Percentiles rank a stretch among this genome's conserved stretches.
phyloP scores from a whole-genome alignment of 2,113 vertebrate species.

The Gallinago undulata region DNA sequence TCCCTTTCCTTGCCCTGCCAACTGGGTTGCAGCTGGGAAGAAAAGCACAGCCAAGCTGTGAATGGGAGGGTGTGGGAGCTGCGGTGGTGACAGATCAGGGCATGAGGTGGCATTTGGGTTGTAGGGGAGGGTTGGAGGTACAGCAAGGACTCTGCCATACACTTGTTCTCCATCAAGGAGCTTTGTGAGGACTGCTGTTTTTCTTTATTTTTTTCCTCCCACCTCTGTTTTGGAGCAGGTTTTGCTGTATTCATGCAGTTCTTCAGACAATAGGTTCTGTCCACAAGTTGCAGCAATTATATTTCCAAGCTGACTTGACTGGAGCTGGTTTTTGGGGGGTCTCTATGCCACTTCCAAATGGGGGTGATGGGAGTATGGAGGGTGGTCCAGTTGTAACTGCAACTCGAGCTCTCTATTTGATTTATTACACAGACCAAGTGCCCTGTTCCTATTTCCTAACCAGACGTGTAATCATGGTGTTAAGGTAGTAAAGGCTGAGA shows the following conservation, averaged over 20 bases:
- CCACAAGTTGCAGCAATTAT: neutral
- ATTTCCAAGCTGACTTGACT: neutral
- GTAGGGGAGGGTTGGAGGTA: neutral
- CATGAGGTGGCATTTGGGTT: neutral
- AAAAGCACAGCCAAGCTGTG: neutral
- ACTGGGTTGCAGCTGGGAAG: neutral
- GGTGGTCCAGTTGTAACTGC: neutral
- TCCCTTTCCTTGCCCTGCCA: neutral
- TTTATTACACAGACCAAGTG: neutral
- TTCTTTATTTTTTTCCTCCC: neutral
- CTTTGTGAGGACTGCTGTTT: neutral
- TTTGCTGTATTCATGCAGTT: neutral
- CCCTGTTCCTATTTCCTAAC: neutral
- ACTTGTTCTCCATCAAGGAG: neutral
- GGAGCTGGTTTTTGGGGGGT: neutral
- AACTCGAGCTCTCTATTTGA: neutral
- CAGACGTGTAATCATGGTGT: neutral
- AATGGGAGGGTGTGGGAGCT: neutral
- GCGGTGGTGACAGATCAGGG: accelerated
- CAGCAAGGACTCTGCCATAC: neutral
- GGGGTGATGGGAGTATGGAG: neutral
- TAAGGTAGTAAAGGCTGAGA: neutral
- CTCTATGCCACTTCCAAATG: neutral
- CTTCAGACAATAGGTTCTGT: neutral
- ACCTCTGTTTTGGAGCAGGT: neutral